A percentile compares a stretch with the other conserved stretches of the same genome.
Conservation (phyloP, 37 sponge, comb jelly and placozoan species). For the Cladorhizidae sp. region DNA sequence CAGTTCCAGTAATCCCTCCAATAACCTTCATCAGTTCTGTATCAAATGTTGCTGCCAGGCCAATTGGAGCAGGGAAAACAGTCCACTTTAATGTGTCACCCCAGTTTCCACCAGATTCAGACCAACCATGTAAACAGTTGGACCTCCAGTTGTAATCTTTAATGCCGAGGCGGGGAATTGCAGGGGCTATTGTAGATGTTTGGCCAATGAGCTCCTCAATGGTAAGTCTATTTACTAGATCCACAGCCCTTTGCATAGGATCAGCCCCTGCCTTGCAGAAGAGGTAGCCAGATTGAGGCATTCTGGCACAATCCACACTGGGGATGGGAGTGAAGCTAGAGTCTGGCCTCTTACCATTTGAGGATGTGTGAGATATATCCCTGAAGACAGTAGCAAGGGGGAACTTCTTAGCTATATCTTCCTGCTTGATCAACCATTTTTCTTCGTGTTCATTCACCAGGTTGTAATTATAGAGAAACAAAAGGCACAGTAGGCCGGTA, state of each 20-base stretch:
- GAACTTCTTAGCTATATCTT: no score
- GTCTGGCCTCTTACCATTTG: neutral
- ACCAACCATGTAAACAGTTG: slow-evolving; percentile 83
- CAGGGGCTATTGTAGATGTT: slow-evolving; percentile 76
- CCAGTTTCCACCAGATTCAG: slow-evolving; percentile 64
- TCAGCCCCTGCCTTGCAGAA: slow-evolving; percentile 49
- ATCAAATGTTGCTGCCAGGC: slow-evolving; percentile 73
- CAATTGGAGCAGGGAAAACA: slow-evolving; percentile 81
- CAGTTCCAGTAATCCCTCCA: slow-evolving; percentile 51
- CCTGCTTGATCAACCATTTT: no score
- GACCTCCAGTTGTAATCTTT: slow-evolving; percentile 86
- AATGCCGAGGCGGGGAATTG: slow-evolving; percentile 71
- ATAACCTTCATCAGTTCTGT: slow-evolving; percentile 35
- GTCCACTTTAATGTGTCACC: slow-evolving; percentile 56
- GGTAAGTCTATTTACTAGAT: slow-evolving; percentile 60
- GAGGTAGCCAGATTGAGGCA: slow-evolving; percentile 54
- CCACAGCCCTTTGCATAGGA: slow-evolving; percentile 57
- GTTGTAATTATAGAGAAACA: no score
- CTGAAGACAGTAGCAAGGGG: no score
- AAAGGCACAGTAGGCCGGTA: no score
- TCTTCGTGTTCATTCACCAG: no score
- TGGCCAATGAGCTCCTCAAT: slow-evolving; percentile 56
- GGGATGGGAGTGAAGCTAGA: slow-evolving; percentile 40
- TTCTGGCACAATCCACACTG: slow-evolving; percentile 66
- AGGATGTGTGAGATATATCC: no score